Base-by-base conservation (phyloP, 2,888 invertebrate species). In the Orthonevra nobilis region DNA sequence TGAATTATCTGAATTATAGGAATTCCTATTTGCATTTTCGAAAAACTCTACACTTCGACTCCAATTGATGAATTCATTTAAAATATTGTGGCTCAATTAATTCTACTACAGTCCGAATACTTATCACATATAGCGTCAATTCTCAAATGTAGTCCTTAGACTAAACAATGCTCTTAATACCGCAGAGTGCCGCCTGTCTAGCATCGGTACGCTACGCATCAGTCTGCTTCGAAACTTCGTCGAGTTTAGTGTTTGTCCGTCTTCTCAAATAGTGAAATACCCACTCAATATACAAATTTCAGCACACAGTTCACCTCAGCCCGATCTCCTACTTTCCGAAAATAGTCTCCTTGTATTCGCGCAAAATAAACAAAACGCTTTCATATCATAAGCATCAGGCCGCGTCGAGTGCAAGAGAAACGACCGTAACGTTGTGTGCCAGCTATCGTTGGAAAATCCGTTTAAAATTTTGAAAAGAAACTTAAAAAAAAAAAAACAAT, bases 151-250 rank as follows among this genome's bases (percentile, higher is more conserved):
- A 64, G 50, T 64, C 63, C 32, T 64, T 56, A 64, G 26, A 58
- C 19, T 42, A 58, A 63, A 52, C 46, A 58, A 56, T 72, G 40
- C 64, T 77, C 64, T 77, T 66, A 54, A 66, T 30, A 58, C 64
- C 28, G 28, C 40, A 64, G 70, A 77, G 70, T 72, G 77, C n/a
- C n/a, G n/a, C 58, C 34, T 60, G 77, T 66, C 64, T 70, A 26
- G 60, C 40, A 60, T 66, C 32, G 14, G 66, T 56, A 56, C 72
- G 73, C 79, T 56, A 56, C 72, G 73, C 79, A 79, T 68, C 60
- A 79, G 79, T 79, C 73, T 79, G 56, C 61, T 73, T 73, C 61
- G 66, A 79, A 79, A 79, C 73, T 61, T 79, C 68, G 40, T 73
- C 66, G 79, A 56, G 73, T 79, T 38, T 61, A 73, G 79, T 73